phyloP scores from a whole-genome alignment of 2,797 vertebrate species.

The Remorina albescens region DNA sequence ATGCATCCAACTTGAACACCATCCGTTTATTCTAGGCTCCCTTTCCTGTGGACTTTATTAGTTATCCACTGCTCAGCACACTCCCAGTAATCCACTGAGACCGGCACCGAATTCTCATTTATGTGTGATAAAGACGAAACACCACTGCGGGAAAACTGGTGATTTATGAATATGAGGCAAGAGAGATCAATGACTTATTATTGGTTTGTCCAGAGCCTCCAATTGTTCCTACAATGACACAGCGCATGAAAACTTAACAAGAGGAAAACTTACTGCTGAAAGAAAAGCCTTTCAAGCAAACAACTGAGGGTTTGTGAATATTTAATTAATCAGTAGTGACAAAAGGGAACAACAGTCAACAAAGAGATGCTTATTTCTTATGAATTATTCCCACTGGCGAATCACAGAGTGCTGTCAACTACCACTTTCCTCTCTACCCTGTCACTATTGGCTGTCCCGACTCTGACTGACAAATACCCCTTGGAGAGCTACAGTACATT shows the following conservation, averaged over 20 bases:
- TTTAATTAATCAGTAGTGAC: slow-evolving; percentile 88
- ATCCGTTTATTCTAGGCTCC: slow-evolving; percentile 47
- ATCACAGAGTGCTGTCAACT: slow-evolving; percentile 78
- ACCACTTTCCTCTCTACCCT: slow-evolving; percentile 69
- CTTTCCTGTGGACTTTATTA: slow-evolving; percentile 65
- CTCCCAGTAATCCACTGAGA: slow-evolving; percentile 62
- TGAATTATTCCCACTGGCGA: slow-evolving; percentile 78
- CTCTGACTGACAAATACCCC: slow-evolving; percentile 72
- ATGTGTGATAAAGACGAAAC: slow-evolving; percentile 61
- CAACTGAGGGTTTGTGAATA: slow-evolving; percentile 81
- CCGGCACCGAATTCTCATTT: slow-evolving; percentile 57
- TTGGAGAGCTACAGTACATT: slow-evolving; percentile 68
- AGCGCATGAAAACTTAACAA: slow-evolving; percentile 83
- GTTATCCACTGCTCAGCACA: slow-evolving; percentile 50
- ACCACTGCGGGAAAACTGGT: slow-evolving; percentile 44
- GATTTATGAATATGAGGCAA: slow-evolving; percentile 73
- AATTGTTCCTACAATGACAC: slow-evolving; percentile 67
- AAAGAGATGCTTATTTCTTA: slow-evolving; percentile 81
- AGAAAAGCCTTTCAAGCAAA: slow-evolving; percentile 81
- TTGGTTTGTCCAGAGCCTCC: slow-evolving; percentile 76
- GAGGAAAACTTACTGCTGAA: slow-evolving; percentile 73
- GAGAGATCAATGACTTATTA: slow-evolving; percentile 68
- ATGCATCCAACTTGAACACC: slow-evolving; percentile 37
- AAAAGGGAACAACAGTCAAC: slow-evolving; percentile 87
- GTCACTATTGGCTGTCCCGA: slow-evolving; percentile 65